Evolutionary conservation across 2,888 invertebrate species (phyloP).

Genomic region (Pseudococcus longispinus): DNA sequence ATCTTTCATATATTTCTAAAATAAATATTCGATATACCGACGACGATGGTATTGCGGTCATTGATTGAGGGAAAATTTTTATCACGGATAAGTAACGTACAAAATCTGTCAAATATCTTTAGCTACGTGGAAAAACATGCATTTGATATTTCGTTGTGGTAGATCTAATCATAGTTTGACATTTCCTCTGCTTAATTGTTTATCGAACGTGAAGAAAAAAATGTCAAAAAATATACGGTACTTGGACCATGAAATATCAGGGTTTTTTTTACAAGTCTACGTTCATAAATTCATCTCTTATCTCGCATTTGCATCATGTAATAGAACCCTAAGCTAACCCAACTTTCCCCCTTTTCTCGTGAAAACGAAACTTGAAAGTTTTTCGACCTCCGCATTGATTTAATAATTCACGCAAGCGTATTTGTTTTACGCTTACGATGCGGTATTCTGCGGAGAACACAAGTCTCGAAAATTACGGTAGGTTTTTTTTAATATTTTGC

Average conservation of each 20-base stretch:
- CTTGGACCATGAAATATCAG: background rate
- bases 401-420: constrained; percentile 46
- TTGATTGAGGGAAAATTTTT: background rate
- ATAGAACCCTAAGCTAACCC: background rate
- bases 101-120: background rate
- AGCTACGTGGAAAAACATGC: background rate
- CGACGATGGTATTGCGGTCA: background rate
- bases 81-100: background rate
- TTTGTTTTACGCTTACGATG: constrained; percentile 13
- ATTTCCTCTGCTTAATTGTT: too few relatives aligned
- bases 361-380: constrained; percentile 25
- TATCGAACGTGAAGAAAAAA: too few relatives aligned
- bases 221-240: background rate
- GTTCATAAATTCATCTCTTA: background rate
- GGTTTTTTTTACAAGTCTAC: background rate
- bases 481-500: background rate
- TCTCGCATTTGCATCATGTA: constrained; percentile 3
- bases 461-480: constrained; percentile 19
- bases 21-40: constrained; percentile 21
- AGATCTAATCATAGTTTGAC: background rate
- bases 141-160: background rate
- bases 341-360: background rate
- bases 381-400: constrained; percentile 44
- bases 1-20: constrained; percentile 42
- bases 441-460: background rate